Evolutionary conservation across 1,140 invertebrate species (phyloP).

Genomic region (Hestina assimilis): DNA sequence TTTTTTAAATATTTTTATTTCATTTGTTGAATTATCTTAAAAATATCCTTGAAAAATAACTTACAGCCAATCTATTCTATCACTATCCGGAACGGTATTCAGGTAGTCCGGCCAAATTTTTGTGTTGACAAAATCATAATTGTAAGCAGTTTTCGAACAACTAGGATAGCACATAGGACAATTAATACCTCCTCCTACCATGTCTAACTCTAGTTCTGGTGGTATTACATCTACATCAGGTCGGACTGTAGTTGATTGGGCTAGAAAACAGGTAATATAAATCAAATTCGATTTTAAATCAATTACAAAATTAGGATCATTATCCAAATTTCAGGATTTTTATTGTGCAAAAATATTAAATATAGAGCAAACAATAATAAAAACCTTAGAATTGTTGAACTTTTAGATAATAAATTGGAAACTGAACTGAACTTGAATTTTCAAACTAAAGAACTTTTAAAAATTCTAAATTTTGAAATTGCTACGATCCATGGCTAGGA

Average conservation of each 20-base stretch:
- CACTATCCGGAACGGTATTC: constrained; percentile 46
- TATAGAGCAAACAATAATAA: too few relatives aligned
- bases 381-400: too few relatives aligned
- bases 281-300: neutral
- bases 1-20: neutral
- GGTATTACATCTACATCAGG: constrained; percentile 47
- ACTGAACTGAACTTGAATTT: too few relatives aligned
- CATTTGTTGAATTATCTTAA: neutral
- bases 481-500: too few relatives aligned
- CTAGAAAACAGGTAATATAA: constrained; percentile 33
- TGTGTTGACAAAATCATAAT: constrained; percentile 60
- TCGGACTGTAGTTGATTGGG: constrained; percentile 56
- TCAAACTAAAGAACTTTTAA: too few relatives aligned
- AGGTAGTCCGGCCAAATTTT: constrained; percentile 55
- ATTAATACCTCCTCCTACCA: constrained; percentile 52
- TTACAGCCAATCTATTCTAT: constrained; percentile 65
- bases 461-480: too few relatives aligned
- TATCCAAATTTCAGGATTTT: too few relatives aligned
- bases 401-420: too few relatives aligned
- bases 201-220: constrained; percentile 53
- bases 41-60: constrained; percentile 11
- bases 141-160: constrained; percentile 65
- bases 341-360: too few relatives aligned
- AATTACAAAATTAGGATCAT: too few relatives aligned
- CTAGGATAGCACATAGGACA: constrained; percentile 69